phyloP scores from a whole-genome alignment of 2,888 invertebrate genomes.

The Cetonia aurata region DNA sequence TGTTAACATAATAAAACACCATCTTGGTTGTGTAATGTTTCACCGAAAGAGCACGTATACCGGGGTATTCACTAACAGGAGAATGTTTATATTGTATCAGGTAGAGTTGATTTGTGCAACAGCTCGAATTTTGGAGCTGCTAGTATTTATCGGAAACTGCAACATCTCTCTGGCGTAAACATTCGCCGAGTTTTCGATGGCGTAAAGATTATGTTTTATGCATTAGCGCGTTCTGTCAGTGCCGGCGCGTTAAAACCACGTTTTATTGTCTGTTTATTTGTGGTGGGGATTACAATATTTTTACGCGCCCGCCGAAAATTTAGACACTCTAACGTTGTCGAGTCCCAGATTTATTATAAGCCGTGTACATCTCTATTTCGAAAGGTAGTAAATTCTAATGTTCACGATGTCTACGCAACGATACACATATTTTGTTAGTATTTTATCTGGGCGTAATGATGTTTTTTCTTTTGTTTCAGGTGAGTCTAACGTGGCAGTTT shows the following conservation, averaged over 20 bases:
- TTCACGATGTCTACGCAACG: too few relatives aligned
- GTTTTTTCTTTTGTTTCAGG: too few relatives aligned
- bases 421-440: too few relatives aligned
- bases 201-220: conserved; percentile 20
- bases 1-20: too few relatives aligned
- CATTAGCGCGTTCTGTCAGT: conserved; percentile 1
- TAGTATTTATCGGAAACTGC: conserved; percentile 20
- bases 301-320: conserved; percentile 9
- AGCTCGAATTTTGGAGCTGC: neutral
- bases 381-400: too few relatives aligned
- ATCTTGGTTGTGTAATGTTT: too few relatives aligned
- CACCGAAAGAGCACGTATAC: too few relatives aligned
- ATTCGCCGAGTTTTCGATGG: conserved; percentile 3
- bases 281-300: conserved; percentile 6
- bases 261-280: conserved; percentile 22
- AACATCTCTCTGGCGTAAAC: conserved; percentile 22
- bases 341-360: conserved; percentile 14
- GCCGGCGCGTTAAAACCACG: conserved; percentile 10
- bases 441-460: too few relatives aligned
- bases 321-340: conserved; percentile 2
- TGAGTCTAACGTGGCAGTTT: too few relatives aligned
- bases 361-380: too few relatives aligned
- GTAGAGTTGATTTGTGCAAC: neutral
- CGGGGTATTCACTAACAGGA: neutral
- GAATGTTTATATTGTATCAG: conserved; percentile 10